These are phyloP conservation scores for Thripadectes ignobilis DNA, from an alignment of 2,797 vertebrate species.

Conservation along the genomic window DNA sequence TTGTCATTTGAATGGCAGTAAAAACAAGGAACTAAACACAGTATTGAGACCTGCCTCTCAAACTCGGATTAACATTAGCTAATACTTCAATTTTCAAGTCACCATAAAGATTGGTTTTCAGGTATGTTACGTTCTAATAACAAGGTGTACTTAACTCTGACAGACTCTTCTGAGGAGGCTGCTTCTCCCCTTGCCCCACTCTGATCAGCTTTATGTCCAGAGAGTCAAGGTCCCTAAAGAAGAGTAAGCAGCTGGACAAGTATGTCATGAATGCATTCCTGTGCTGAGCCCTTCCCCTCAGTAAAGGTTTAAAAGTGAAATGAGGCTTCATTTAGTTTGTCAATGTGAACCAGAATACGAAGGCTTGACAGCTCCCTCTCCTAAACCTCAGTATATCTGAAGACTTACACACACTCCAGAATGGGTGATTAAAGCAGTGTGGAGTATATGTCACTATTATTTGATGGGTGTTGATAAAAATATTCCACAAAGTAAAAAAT, in stretches of 20 bases:
- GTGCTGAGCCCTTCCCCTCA: not conserved
- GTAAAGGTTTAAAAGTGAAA: not conserved
- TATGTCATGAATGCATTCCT: not conserved
- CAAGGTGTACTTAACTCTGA: not conserved
- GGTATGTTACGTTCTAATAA: not conserved
- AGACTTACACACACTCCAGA: not conserved
- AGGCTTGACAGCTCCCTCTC: not conserved
- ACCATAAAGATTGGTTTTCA: not conserved
- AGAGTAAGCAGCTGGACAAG: not conserved
- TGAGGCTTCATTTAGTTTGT: not conserved
- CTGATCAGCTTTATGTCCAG: not conserved
- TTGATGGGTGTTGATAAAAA: not conserved
- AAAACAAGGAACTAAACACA: not conserved
- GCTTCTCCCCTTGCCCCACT: not conserved
- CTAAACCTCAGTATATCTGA: not conserved
- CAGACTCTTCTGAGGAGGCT: not conserved
- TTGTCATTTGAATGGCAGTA: not conserved
- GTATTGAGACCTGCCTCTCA: not conserved
- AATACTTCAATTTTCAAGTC: conserved; percentile 2
- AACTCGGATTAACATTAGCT: not conserved
- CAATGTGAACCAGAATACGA: not conserved
- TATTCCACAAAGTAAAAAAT: not conserved
- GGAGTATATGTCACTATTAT: not conserved
- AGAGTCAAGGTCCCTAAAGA: not conserved
- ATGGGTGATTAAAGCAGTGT: not conserved